Evolutionary conservation across 92 coral and sea anemone species (phyloP), one percentile per base, ranked within the genome.

Genomic region (Siderastrea siderea): DNA sequence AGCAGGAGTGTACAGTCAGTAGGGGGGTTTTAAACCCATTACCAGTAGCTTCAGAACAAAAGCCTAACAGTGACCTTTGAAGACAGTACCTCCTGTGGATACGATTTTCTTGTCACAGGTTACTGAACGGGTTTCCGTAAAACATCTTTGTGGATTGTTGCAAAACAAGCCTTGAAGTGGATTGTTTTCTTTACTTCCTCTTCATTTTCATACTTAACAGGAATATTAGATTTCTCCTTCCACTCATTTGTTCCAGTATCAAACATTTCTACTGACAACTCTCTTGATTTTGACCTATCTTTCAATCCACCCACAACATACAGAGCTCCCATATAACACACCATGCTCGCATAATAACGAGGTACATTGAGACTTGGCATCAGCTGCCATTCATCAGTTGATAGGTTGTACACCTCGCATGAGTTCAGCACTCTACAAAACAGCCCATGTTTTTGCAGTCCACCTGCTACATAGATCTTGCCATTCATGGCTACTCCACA

Each of bases 401-500:
- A 10, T 50, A 46, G 61, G 47, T 73, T 49, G 46, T 73, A 73
- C 4, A 73, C 46, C 45, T 51, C 78, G 50, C 78, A 73, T 8
- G 78, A 5, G 26, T 14, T 16, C 5, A 64, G 69, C 9, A n/a
- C 10, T 64, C 3, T 64, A 17, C 5, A 9, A 26, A 26, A 26
- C 38, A 26, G 38, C 38, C 38, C 38, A 26, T 26, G 38, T 26
- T 26, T 26, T 26, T 26, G 38, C 38, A 26, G 38, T 26, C 38
- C 38, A 26, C 38, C 38, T 26, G 38, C 38, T 26, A 26, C 38
- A 26, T 26, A 26, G 38, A 26, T 26, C 38, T 26, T 26, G 38
- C 38, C 38, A 26, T 75, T 54, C 79, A 75, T 75, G 16, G 63
- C 63, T 19, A 64, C 63, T 19, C 79, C 79, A 75, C 26, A 75